phyloP scores from a whole-genome alignment of 1,140 invertebrate genomes.

The Pachyrhynchus sulphureomaculatus region DNA sequence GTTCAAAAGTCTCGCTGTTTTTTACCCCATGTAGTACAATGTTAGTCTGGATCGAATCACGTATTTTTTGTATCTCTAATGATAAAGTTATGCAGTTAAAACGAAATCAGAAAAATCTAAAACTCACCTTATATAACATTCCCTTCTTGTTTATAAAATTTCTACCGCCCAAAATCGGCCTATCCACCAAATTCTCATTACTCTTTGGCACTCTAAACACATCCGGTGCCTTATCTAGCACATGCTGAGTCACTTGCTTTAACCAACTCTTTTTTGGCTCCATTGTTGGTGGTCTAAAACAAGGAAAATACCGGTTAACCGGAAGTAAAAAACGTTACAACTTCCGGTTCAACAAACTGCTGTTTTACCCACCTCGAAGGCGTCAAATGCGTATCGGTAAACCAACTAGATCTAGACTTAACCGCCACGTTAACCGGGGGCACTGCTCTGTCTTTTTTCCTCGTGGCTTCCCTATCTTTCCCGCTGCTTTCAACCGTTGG shows the following conservation, averaged over 20 bases:
- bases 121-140: conserved; percentile 46
- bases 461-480: conserved; percentile 1
- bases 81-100: no score
- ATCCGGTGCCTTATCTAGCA: conserved; percentile 44
- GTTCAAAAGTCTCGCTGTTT: no score
- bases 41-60: no score
- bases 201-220: conserved; percentile 38
- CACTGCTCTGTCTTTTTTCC: background rate
- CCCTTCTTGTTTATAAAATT: conserved; percentile 44
- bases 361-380: conserved; percentile 2
- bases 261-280: conserved; percentile 38
- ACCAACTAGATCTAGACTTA: conserved; percentile 43
- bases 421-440: background rate
- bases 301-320: background rate
- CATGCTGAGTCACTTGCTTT: conserved; percentile 41
- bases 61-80: no score
- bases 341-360: background rate
- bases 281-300: background rate
- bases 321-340: background rate
- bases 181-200: conserved; percentile 29
- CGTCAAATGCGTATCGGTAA: conserved; percentile 13
- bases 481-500: background rate
- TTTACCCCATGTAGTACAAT: no score
- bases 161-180: conserved; percentile 41
- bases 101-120: no score